Percentiles rank a stretch among this genome's conserved stretches.
These are phyloP conservation scores for Heliothis subflexa DNA, from an alignment of 1,140 invertebrate species.

Conservation along the genomic window DNA sequence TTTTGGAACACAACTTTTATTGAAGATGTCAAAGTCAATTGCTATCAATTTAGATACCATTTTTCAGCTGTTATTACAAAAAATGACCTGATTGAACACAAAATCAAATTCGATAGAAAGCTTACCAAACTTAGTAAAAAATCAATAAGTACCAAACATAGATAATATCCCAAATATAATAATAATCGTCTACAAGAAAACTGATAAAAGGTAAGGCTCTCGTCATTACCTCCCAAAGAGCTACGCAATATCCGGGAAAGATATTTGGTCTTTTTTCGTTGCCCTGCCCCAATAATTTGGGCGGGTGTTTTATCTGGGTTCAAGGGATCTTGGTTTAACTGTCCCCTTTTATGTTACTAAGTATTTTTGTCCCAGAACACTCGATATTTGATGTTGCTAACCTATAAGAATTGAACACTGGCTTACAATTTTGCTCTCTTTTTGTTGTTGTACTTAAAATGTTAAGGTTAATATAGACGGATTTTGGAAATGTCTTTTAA, in stretches of 20 bases:
- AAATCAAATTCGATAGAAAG: background rate
- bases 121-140: slow-evolving; percentile 8
- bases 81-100: background rate
- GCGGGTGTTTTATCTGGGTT: slow-evolving; percentile 30
- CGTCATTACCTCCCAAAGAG: slow-evolving; percentile 21
- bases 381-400: background rate
- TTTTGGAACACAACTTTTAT: too few relatives aligned
- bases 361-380: background rate
- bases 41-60: too few relatives aligned
- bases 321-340: slow-evolving; percentile 45
- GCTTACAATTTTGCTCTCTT: background rate
- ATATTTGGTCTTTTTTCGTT: slow-evolving; percentile 32
- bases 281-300: slow-evolving; percentile 25
- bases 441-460: too few relatives aligned
- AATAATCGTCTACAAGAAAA: background rate
- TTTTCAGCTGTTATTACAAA: too few relatives aligned
- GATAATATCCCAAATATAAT: slow-evolving; percentile 17
- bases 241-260: slow-evolving; percentile 1
- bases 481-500: too few relatives aligned
- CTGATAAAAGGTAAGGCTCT: slow-evolving; percentile 2
- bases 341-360: slow-evolving; percentile 40
- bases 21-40: too few relatives aligned
- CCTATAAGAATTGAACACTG: background rate
- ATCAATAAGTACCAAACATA: slow-evolving; percentile 3
- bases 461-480: too few relatives aligned